Conservation (phyloP, 2,797 vertebrate species). For the Rhabdophis nuchalis region DNA sequence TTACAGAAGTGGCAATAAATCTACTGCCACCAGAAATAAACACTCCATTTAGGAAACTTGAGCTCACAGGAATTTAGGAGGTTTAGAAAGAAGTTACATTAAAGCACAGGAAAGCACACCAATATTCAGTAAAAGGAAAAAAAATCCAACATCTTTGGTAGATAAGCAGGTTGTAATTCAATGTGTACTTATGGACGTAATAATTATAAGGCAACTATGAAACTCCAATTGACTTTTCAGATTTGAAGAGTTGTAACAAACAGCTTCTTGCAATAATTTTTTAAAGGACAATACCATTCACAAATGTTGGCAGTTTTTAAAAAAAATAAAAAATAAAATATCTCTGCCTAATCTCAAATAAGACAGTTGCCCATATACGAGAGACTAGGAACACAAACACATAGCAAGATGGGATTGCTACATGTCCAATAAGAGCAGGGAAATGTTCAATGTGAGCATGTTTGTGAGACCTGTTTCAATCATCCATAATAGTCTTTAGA, state of each 20-base stretch:
- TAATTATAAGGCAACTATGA: background rate
- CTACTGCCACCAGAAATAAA: constrained; percentile 37
- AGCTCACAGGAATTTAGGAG: constrained; percentile 34
- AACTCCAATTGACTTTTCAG: background rate
- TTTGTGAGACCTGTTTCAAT: background rate
- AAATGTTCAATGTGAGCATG: background rate
- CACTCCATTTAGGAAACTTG: constrained; percentile 30
- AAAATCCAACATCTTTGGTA: background rate
- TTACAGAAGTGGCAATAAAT: constrained; percentile 30
- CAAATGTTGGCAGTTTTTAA: background rate
- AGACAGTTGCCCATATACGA: background rate
- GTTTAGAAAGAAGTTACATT: constrained; percentile 23
- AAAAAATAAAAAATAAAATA: background rate
- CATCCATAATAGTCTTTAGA: background rate
- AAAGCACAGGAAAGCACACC: constrained; percentile 6
- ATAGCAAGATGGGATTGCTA: background rate
- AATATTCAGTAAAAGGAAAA: constrained; percentile 3
- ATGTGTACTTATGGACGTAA: background rate
- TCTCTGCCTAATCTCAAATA: background rate
- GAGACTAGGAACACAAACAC: background rate
- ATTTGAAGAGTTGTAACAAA: constrained; percentile 11
- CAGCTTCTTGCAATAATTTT: background rate
- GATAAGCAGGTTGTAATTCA: constrained; percentile 9
- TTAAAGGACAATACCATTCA: background rate
- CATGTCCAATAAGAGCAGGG: background rate